Percentiles rank a stretch among this genome's conserved stretches.
Conservation (phyloP, 2,888 invertebrate species). For the Eugnorisma glareosa region DNA sequence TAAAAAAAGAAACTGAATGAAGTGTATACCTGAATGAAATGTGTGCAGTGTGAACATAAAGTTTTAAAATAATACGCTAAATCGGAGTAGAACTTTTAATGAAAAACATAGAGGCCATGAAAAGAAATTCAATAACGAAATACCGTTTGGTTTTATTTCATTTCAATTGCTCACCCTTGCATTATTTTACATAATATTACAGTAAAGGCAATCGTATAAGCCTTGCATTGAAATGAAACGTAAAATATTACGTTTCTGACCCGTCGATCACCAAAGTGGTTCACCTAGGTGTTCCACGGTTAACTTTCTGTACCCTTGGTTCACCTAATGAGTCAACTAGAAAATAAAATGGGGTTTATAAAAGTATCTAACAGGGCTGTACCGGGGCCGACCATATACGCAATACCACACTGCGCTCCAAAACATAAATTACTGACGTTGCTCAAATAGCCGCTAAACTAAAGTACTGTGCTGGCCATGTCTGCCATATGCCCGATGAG, state of each 20-base stretch:
- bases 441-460: no score
- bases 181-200: not conserved
- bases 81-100: not conserved
- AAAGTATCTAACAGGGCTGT: not conserved
- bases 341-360: slow-evolving; percentile 4
- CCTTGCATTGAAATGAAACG: not conserved
- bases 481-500: no score
- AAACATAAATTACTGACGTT: no score
- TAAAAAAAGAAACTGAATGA: not conserved
- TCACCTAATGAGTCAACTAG: no score
- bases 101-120: not conserved
- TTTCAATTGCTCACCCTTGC: not conserved
- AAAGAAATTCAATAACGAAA: not conserved
- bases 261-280: no score
- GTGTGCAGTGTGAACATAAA: not conserved
- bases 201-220: not conserved
- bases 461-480: no score
- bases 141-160: not conserved
- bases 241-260: no score
- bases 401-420: no score
- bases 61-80: not conserved
- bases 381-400: no score
- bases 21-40: not conserved
- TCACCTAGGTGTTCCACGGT: no score
- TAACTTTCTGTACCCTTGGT: no score